A percentile compares a stretch with the other conserved stretches of the same genome.
Evolutionary conservation across 2,888 invertebrate species (phyloP).

Genomic region (Ditylenchus weischeri): DNA sequence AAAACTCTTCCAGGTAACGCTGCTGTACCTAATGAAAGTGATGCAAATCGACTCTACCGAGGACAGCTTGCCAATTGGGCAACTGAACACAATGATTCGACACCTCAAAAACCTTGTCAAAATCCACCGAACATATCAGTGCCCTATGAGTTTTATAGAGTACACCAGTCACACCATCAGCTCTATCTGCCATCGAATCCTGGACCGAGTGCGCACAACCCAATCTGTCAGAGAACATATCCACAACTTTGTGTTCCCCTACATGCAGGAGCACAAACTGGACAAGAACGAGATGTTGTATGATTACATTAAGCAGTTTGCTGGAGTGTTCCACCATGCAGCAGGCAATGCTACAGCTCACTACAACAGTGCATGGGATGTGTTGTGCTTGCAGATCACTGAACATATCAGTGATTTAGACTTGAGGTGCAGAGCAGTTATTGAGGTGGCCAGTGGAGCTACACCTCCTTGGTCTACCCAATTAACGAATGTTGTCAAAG

Average conservation of each 20-base stretch:
- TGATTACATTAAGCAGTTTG: conserved; percentile 36
- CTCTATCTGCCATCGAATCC: conserved; percentile 21
- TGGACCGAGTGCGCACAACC: conserved; percentile 24
- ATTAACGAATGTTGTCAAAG: conserved; percentile 37
- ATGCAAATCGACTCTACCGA: conserved; percentile 17
- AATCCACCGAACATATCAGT: conserved; percentile 25
- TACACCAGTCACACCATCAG: conserved; percentile 16
- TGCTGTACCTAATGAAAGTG: conserved; percentile 19
- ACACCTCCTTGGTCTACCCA: conserved; percentile 41
- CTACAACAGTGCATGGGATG: conserved; percentile 37
- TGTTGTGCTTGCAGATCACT: conserved; percentile 40
- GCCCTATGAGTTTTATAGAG: conserved; percentile 22
- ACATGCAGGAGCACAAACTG: conserved; percentile 41
- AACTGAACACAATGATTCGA: conserved; percentile 20
- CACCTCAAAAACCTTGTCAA: conserved; percentile 19
- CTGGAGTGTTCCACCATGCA: conserved; percentile 4
- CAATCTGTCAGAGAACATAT: conserved; percentile 34
- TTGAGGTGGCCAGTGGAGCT: conserved; percentile 38
- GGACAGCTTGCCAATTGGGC: conserved; percentile 1
- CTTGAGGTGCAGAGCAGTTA: conserved; percentile 38
- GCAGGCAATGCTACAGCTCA: conserved; percentile 13
- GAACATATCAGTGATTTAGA: conserved; percentile 38
- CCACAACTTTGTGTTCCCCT: conserved; percentile 42
- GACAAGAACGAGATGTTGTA: conserved; percentile 41
- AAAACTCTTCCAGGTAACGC: conserved; percentile 6